Evolutionary conservation across 2,113 vertebrate species (phyloP).

Genomic region (Misgurnus mizolepis): DNA sequence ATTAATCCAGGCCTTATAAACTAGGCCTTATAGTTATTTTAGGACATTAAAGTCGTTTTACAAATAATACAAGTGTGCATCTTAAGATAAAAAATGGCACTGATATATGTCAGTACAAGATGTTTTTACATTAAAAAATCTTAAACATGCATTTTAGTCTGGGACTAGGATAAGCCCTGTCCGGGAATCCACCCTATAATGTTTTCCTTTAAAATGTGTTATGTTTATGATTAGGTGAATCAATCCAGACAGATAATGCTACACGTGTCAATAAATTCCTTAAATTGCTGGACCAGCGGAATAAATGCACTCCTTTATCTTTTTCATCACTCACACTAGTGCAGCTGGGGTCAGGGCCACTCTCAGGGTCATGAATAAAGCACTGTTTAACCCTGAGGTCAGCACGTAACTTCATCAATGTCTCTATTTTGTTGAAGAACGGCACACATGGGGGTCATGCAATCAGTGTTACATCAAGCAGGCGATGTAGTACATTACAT

Average conservation of each 20-base stretch:
- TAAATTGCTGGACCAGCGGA: slow-evolving; percentile 37
- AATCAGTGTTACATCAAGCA: slow-evolving; percentile 7
- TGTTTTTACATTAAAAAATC: too few species aligned
- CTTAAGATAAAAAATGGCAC: too few species aligned
- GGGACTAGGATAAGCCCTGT: too few species aligned
- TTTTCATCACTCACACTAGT: slow-evolving; percentile 50
- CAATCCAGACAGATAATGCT: slow-evolving; percentile 30
- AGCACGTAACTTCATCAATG: slow-evolving; percentile 39
- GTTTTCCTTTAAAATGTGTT: too few species aligned
- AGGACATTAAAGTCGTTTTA: too few species aligned
- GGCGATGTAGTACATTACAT: slow-evolving; percentile 20
- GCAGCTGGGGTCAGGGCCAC: slow-evolving; percentile 25
- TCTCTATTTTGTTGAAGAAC: neutral
- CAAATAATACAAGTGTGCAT: too few species aligned
- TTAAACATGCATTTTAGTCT: too few species aligned
- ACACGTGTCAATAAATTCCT: slow-evolving; percentile 47
- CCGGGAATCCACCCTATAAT: too few species aligned
- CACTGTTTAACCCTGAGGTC: neutral
- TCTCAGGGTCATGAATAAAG: slow-evolving; percentile 48
- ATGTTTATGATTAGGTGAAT: slow-evolving; percentile 48
- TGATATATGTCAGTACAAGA: too few species aligned
- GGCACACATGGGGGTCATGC: neutral
- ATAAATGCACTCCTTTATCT: neutral
- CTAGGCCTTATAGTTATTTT: too few species aligned
- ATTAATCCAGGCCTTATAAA: too few species aligned